phyloP scores from a whole-genome alignment of 2,888 invertebrate genomes.

The Drosophila phalerata region DNA sequence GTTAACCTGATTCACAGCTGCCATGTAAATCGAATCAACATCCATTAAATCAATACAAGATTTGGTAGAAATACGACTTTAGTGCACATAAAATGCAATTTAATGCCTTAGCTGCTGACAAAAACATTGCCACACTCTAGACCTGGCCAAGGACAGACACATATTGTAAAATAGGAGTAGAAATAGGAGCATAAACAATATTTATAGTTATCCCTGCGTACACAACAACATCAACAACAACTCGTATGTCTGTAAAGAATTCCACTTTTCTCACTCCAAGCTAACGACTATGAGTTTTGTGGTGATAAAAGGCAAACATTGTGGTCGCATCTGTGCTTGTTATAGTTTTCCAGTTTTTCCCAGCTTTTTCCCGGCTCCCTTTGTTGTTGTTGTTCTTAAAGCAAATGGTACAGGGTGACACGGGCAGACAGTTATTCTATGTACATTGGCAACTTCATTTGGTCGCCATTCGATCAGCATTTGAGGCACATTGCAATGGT shows the following conservation, averaged over 20 bases:
- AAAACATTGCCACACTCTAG: constrained; percentile 13
- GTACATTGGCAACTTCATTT: constrained; percentile 28
- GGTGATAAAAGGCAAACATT: constrained; percentile 74
- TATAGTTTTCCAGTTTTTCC: neutral
- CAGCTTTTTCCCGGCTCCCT: too few relatives aligned
- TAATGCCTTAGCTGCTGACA: constrained; percentile 33
- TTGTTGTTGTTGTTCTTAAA: neutral
- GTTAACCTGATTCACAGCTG: constrained; percentile 10
- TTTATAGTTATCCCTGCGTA: constrained; percentile 45
- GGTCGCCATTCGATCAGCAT: constrained; percentile 51
- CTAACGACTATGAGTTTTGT: constrained; percentile 70
- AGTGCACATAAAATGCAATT: constrained; percentile 49
- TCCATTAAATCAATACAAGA: constrained; percentile 46
- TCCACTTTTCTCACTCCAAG: neutral
- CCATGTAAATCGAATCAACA: constrained; percentile 22
- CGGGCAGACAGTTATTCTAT: constrained; percentile 15
- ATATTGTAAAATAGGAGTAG: constrained; percentile 26
- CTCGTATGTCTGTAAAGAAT: neutral
- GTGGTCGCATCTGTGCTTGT: constrained; percentile 39
- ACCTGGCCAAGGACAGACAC: neutral
- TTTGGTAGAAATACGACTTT: constrained; percentile 19
- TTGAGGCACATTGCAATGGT: constrained; percentile 78
- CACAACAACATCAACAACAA: neutral
- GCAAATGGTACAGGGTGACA: constrained; percentile 6
- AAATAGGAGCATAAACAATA: constrained; percentile 49